Evolutionary conservation across 2,113 vertebrate genomes (phyloP), one percentile per base, ranked within the genome.

Genomic region (Empidonax alnorum): DNA sequence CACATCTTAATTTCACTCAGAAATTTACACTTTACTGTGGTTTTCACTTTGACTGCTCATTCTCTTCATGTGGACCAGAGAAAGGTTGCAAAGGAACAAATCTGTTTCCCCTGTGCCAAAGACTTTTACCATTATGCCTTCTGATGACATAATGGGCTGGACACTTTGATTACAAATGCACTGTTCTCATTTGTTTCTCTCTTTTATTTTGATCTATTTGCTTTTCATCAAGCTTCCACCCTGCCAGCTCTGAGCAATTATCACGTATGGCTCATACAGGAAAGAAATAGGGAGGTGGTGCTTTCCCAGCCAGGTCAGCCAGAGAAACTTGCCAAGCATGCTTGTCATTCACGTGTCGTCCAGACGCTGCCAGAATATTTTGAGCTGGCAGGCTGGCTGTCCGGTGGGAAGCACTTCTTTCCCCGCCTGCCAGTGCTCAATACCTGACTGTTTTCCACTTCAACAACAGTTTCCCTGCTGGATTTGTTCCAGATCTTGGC

Each of bases 251-350:
- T 35, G 22, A 91, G 37, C 31, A 59, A 73, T 7, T 41, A 65
- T 50, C 25, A 61, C 11, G 0, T 19, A 42, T 59, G 19, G 53
- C 46, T 73, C 35, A 61, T 27, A 27, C 3, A 87, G 81, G 52
- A 61, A 61, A 89, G 37, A 66, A 53, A n/a, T 17, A 49, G 16
- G 53, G 65, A 91, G 24, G 24, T 9, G 56, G 12, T 93, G 72
- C 59, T 53, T 59, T 90, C 59, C 41, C 22, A 81, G 65, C 10
- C 81, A 81, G 59, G 11, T 74, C 81, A 89, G 16, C 66, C 65
- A 87, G 46, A 71, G 77, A 84, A 91, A 66, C 69, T 91, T 78
- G 81, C 44, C n/a, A 94, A 89, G 53, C 66, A 78, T 75, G 47
- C 30, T 71, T 9, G 8, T 84, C 78, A 62, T 81, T 87, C 78